phyloP scores from a whole-genome alignment of 2,888 invertebrate species.

The Nemurella pictetii region DNA sequence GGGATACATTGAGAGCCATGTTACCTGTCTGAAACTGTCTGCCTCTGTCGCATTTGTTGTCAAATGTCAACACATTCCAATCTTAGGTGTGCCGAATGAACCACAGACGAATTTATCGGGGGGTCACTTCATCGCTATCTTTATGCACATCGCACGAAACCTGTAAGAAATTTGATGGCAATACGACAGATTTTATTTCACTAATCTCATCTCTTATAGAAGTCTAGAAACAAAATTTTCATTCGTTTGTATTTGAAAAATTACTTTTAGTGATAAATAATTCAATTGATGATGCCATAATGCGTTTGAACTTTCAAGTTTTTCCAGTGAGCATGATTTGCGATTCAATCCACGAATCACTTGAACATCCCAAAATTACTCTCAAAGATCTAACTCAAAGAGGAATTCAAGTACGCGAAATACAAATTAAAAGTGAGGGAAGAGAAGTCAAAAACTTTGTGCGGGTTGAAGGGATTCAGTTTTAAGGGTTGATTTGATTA shows the following conservation, averaged over 20 bases:
- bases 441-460: conserved; percentile 19
- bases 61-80: neutral
- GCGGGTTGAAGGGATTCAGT: conserved; percentile 5
- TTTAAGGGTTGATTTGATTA: conserved; percentile 29
- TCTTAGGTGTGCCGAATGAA: neutral
- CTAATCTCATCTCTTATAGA: neutral
- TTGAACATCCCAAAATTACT: neutral
- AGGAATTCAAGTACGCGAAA: neutral
- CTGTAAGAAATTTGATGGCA: neutral
- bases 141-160: neutral
- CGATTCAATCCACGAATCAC: neutral
- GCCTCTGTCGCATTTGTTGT: neutral
- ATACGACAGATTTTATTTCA: neutral
- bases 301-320: neutral
- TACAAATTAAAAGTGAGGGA: conserved; percentile 25
- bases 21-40: conserved; percentile 12
- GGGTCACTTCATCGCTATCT: neutral
- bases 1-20: neutral
- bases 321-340: neutral
- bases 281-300: neutral
- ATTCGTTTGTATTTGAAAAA: neutral
- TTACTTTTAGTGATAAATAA: neutral
- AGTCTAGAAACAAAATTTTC: neutral
- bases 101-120: neutral
- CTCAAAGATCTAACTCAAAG: neutral